phyloP scores from a whole-genome alignment of 2,797 vertebrate species.

The Micromesistius poutassou region DNA sequence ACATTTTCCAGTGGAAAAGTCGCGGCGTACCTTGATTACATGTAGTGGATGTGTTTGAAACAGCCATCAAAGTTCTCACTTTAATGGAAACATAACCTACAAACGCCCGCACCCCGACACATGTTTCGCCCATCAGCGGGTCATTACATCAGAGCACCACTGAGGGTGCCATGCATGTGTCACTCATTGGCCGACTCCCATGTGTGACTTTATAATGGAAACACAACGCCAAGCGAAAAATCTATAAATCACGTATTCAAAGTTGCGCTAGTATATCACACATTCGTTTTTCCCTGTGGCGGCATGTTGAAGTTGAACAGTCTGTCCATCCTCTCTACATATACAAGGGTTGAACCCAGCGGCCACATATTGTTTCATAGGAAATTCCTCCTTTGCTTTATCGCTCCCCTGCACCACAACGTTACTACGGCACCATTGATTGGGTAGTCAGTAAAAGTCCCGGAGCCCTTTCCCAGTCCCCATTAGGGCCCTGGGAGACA shows the following conservation, averaged over 20 bases:
- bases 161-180: background rate
- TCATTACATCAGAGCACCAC: background rate
- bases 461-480: constrained; percentile 43
- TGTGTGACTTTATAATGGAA: background rate
- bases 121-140: background rate
- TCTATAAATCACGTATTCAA: background rate
- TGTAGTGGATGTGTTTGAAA: constrained; percentile 1
- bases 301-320: constrained; percentile 2
- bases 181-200: background rate
- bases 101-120: background rate
- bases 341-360: constrained; percentile 7
- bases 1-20: background rate
- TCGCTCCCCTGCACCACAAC: constrained; percentile 14
- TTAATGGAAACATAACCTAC: background rate
- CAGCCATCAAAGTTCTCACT: background rate
- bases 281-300: background rate
- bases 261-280: background rate
- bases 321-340: background rate
- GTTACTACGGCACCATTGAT: constrained; percentile 33
- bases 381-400: background rate
- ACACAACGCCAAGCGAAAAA: background rate
- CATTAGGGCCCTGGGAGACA: constrained; percentile 61
- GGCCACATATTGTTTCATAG: constrained; percentile 29
- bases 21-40: background rate
- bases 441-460: constrained; percentile 31